Conservation (phyloP, 92 coral and sea anemone genomes). For the Metridium senile region DNA sequence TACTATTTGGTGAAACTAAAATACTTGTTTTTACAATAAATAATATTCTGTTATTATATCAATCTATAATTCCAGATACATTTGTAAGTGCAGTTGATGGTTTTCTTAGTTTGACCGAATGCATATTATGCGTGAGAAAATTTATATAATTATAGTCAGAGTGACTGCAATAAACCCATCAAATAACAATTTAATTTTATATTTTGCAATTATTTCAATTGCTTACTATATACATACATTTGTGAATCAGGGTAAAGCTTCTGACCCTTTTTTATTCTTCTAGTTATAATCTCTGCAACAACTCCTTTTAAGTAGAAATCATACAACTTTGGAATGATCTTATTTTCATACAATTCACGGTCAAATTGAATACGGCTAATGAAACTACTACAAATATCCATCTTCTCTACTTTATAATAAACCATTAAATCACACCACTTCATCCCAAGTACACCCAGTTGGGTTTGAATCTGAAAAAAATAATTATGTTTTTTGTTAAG, state of each 20-base stretch:
- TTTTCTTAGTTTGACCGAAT: too few species aligned
- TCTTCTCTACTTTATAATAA: conserved; percentile 40
- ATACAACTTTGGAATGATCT: conserved; percentile 47
- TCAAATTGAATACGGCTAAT: conserved; percentile 52
- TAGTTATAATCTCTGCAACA: conserved; percentile 42
- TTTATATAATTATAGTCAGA: too few species aligned
- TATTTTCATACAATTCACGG: conserved; percentile 29
- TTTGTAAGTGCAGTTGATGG: too few species aligned
- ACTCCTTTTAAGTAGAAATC: conserved; percentile 51
- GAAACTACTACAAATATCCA: conserved; percentile 17
- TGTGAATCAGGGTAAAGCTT: conserved; percentile 8
- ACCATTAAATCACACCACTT: conserved; percentile 65
- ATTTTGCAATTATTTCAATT: too few species aligned
- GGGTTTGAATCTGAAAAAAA: conserved; percentile 55
- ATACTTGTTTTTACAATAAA: too few species aligned
- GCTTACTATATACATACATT: neutral
- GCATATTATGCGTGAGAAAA: too few species aligned
- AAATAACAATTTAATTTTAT: too few species aligned
- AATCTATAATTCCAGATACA: too few species aligned
- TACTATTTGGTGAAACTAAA: too few species aligned
- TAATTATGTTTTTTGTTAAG: conserved; percentile 41
- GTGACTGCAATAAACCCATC: too few species aligned
- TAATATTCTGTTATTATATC: too few species aligned
- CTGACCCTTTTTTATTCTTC: conserved; percentile 20
- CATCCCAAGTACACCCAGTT: conserved; percentile 52